These are phyloP conservation scores for Labroides dimidiatus DNA, from an alignment of 2,797 vertebrate genomes.

Conservation along the genomic window DNA sequence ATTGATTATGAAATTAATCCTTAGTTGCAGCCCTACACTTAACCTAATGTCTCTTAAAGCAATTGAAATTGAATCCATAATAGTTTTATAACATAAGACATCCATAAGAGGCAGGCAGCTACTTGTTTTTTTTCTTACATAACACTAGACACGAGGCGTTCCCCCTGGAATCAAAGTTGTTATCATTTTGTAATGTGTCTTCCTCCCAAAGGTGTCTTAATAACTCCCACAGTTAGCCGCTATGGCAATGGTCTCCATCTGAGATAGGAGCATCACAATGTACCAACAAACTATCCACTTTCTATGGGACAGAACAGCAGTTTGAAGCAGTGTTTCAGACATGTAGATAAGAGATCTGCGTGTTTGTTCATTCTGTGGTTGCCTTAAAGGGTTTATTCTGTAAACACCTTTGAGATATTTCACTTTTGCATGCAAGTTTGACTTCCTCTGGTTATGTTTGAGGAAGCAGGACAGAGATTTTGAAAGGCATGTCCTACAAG, in stretches of 20 bases:
- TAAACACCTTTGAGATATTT: neutral
- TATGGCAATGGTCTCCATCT: slow-evolving; percentile 47
- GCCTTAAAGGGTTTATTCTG: slow-evolving; percentile 1
- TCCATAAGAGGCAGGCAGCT: neutral
- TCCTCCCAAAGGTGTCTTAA: slow-evolving; percentile 57
- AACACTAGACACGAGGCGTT: slow-evolving; percentile 8
- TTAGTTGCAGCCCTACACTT: no score
- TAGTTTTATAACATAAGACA: neutral
- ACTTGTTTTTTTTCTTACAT: slow-evolving; percentile 12
- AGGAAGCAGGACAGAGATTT: slow-evolving; percentile 54
- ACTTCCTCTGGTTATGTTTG: slow-evolving; percentile 20
- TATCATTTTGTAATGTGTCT: slow-evolving; percentile 55
- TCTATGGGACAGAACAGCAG: neutral
- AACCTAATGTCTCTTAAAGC: no score
- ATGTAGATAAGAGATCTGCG: neutral
- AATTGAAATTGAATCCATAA: no score
- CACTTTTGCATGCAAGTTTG: slow-evolving; percentile 3
- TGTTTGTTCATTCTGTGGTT: neutral
- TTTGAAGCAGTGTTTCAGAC: neutral
- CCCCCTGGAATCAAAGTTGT: slow-evolving; percentile 39
- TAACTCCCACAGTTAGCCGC: slow-evolving; percentile 52
- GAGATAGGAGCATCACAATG: slow-evolving; percentile 21
- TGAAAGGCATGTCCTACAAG: slow-evolving; percentile 39
- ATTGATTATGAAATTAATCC: no score
- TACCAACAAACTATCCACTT: neutral